phyloP scores from a whole-genome alignment of 1,140 invertebrate species.

The Anoplophora glabripennis region DNA sequence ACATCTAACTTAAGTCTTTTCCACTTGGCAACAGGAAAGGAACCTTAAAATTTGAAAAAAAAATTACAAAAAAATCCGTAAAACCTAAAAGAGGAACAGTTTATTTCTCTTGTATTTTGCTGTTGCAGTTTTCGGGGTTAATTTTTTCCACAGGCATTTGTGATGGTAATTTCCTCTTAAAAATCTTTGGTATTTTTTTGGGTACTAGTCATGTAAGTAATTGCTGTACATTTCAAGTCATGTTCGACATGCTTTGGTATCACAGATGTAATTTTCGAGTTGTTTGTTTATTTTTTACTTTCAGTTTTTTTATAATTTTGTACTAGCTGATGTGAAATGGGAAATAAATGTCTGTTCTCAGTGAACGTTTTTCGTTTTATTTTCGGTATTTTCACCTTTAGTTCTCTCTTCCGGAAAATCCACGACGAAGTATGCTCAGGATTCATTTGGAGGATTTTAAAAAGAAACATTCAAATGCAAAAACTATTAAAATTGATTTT shows the following conservation, averaged over 20 bases:
- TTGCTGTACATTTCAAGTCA: neutral
- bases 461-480: too few species aligned
- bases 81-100: conserved; percentile 39
- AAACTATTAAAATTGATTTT: too few species aligned
- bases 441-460: too few species aligned
- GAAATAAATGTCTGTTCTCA: conserved; percentile 31
- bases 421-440: too few species aligned
- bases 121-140: conserved; percentile 11
- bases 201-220: conserved; percentile 31
- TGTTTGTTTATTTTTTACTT: conserved; percentile 12
- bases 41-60: conserved; percentile 34
- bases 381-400: too few species aligned
- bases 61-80: conserved; percentile 46
- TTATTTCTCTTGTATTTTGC: conserved; percentile 31
- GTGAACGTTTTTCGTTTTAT: neutral
- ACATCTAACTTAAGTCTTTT: conserved; percentile 43
- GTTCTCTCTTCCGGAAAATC: too few species aligned
- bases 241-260: conserved; percentile 2
- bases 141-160: conserved; percentile 8
- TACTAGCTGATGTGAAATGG: conserved; percentile 22
- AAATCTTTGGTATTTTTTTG: conserved; percentile 29
- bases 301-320: conserved; percentile 20
- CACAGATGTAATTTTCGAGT: conserved; percentile 5
- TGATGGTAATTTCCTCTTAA: conserved; percentile 22
- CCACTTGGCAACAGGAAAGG: conserved; percentile 33